Conservation (phyloP, 2,888 invertebrate genomes). For the Rotaria macrura region DNA sequence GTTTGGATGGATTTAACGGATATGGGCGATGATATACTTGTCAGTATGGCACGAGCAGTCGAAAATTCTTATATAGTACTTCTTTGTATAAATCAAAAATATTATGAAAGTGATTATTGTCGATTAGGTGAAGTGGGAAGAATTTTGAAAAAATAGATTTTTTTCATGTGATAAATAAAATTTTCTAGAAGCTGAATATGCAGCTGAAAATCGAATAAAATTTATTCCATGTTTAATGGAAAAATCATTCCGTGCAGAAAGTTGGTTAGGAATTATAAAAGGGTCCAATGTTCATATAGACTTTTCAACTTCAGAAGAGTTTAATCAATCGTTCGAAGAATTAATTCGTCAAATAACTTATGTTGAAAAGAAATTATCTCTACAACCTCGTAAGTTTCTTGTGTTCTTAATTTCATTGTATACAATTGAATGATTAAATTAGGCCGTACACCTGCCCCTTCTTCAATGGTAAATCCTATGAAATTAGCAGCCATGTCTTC, state of each 20-base stretch:
- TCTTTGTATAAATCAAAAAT: not conserved
- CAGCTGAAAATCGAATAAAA: slow-evolving; percentile 14
- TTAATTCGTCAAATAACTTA: not conserved
- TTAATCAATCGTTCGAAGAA: not conserved
- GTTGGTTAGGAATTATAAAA: slow-evolving; percentile 23
- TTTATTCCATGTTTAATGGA: slow-evolving; percentile 24
- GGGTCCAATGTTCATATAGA: slow-evolving; percentile 10
- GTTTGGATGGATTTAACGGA: slow-evolving; percentile 11
- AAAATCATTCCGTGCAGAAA: not conserved
- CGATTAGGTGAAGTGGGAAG: not conserved
- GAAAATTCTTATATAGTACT: slow-evolving; percentile 25
- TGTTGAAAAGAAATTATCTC: not conserved
- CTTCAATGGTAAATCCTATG: not conserved
- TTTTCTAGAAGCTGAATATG: slow-evolving; percentile 23
- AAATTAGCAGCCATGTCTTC: not conserved
- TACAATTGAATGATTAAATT: not conserved
- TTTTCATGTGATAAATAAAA: not conserved
- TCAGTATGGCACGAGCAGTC: slow-evolving; percentile 7
- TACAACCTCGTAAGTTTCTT: not conserved
- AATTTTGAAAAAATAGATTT: not conserved
- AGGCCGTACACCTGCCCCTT: not conserved
- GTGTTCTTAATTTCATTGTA: not conserved
- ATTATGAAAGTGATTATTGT: slow-evolving; percentile 17
- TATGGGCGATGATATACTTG: slow-evolving; percentile 5
- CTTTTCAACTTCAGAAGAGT: not conserved